Conservation (phyloP, 2,113 vertebrate species). For the Colaptes auratus region DNA sequence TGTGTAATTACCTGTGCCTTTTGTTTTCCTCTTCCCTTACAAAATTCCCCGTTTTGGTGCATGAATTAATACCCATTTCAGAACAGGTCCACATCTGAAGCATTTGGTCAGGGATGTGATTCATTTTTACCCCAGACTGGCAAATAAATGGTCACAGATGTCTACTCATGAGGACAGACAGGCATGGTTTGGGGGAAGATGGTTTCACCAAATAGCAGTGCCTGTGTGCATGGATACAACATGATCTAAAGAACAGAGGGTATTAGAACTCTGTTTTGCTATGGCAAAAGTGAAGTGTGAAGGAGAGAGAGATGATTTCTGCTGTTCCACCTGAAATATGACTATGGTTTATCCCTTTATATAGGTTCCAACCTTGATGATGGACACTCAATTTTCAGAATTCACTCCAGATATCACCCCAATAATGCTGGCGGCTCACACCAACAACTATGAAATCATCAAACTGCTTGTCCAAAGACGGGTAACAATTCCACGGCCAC, state of each 20-base stretch:
- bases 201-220: neutral
- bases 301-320: neutral
- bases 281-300: neutral
- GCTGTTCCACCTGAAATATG: neutral
- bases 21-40: neutral
- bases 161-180: neutral
- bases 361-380: slow-evolving; percentile 91
- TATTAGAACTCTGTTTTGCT: neutral
- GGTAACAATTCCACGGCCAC: slow-evolving; percentile 93
- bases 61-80: neutral
- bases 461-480: slow-evolving; percentile 94
- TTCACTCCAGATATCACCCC: slow-evolving; percentile 98
- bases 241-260: neutral
- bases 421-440: slow-evolving; percentile 98
- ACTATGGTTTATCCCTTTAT: neutral
- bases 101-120: neutral
- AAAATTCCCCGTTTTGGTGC: neutral
- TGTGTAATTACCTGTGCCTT: neutral
- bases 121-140: neutral
- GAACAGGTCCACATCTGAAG: neutral
- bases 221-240: neutral
- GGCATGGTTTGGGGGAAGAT: neutral
- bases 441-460: slow-evolving; percentile 99
- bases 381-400: slow-evolving; percentile 98
- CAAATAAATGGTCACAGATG: neutral